A percentile compares a stretch with the other conserved stretches of the same genome.
phyloP scores from a whole-genome alignment of 2,888 invertebrate genomes.

The Stenotaenia linearis region DNA sequence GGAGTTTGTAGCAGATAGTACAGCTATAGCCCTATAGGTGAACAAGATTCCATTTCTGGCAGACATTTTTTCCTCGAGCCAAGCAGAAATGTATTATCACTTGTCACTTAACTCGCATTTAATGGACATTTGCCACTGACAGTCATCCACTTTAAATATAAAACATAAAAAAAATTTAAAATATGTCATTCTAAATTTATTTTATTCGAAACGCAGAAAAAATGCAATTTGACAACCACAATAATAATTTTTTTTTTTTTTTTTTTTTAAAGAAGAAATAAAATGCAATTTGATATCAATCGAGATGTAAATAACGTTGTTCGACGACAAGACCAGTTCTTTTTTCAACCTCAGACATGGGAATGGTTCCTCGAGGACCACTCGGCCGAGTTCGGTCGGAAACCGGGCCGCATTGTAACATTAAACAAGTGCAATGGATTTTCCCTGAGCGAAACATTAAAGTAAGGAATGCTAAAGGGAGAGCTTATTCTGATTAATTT shows the following conservation, averaged over 20 bases:
- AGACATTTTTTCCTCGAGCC: neutral
- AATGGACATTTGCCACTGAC: too few relatives aligned
- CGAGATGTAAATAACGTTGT: neutral
- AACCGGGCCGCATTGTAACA: neutral
- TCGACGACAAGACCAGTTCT: neutral
- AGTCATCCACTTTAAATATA: neutral
- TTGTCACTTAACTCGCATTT: too few relatives aligned
- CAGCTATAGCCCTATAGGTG: neutral
- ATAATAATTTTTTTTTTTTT: too few relatives aligned
- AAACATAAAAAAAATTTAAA: neutral
- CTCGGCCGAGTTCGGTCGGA: neutral
- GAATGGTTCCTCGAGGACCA: neutral
- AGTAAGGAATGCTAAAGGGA: neutral
- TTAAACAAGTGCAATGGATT: neutral
- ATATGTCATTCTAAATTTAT: neutral
- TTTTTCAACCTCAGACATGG: neutral
- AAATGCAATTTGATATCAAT: neutral
- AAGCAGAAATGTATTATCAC: neutral
- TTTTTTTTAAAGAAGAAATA: neutral
- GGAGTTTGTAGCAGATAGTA: neutral
- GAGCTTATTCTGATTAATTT: constrained; percentile 9
- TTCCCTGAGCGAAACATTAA: neutral
- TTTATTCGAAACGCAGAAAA: neutral
- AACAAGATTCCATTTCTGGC: neutral
- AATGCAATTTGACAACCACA: neutral